These are phyloP conservation scores for Tychaedon coryphoeus DNA, from an alignment of 2,113 vertebrate species.

Conservation along the genomic window DNA sequence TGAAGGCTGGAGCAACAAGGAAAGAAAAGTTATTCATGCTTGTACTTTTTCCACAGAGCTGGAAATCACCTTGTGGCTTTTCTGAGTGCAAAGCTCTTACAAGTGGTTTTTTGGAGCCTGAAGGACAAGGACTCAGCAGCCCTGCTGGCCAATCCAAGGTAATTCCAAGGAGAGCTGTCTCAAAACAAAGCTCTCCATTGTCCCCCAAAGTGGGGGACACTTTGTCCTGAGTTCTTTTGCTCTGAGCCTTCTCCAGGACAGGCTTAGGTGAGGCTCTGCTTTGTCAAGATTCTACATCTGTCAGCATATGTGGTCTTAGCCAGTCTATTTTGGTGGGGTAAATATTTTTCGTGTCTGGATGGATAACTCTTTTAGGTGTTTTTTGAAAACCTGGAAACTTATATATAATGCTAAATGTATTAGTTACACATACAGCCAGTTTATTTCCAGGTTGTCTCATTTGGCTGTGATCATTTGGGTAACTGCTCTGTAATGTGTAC, in stretches of 20 bases:
- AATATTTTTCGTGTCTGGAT: background rate
- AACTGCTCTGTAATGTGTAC: background rate
- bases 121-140: background rate
- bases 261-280: background rate
- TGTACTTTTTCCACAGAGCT: background rate
- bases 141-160: background rate
- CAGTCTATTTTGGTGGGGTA: background rate
- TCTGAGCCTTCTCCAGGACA: background rate
- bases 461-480: background rate
- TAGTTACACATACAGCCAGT: background rate
- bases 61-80: background rate
- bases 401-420: background rate
- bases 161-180: background rate
- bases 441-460: background rate
- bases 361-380: background rate
- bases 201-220: background rate
- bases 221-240: background rate
- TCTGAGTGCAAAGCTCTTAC: background rate
- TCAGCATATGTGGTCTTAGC: background rate
- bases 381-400: background rate
- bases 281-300: accelerated
- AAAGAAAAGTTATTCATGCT: background rate
- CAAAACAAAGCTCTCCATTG: background rate
- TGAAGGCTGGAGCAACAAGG: background rate
- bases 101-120: background rate